Percentiles rank a stretch among this genome's conserved stretches.
Conservation (phyloP, 2,113 vertebrate species). For the Myotis lucifugus region DNA sequence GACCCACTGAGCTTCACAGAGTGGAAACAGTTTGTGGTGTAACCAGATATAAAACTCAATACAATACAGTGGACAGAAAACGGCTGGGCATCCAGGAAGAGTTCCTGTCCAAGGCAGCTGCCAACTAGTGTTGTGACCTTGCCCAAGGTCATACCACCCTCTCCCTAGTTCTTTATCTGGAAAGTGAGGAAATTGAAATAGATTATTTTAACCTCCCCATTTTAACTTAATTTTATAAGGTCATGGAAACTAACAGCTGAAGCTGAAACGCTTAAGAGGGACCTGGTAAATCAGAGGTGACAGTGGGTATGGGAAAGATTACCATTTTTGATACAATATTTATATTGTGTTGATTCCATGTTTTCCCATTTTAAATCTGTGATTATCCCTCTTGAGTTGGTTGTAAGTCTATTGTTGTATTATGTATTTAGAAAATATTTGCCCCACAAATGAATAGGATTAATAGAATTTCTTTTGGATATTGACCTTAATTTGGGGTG, state of each 20-base stretch:
- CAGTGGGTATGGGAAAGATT: background rate
- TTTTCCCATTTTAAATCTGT: background rate
- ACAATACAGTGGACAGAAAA: background rate
- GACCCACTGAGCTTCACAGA: background rate
- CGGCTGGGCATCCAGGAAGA: fast-evolving
- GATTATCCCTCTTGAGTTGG: background rate
- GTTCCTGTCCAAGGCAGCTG: background rate
- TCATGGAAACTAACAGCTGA: background rate
- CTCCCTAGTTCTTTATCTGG: background rate
- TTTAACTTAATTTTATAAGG: background rate
- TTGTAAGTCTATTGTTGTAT: background rate
- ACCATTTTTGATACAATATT: background rate
- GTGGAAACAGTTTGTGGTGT: background rate
- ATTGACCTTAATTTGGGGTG: background rate
- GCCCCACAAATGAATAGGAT: background rate
- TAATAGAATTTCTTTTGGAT: conserved; percentile 3
- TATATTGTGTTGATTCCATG: background rate
- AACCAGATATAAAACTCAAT: background rate
- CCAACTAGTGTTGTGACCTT: background rate
- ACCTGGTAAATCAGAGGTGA: background rate
- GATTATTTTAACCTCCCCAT: background rate
- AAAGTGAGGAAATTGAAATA: background rate
- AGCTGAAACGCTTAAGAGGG: background rate
- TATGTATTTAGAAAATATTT: conserved; percentile 22
- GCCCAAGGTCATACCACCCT: background rate